Conservation (phyloP, 1,140 invertebrate genomes). For the Cyclina sinensis region DNA sequence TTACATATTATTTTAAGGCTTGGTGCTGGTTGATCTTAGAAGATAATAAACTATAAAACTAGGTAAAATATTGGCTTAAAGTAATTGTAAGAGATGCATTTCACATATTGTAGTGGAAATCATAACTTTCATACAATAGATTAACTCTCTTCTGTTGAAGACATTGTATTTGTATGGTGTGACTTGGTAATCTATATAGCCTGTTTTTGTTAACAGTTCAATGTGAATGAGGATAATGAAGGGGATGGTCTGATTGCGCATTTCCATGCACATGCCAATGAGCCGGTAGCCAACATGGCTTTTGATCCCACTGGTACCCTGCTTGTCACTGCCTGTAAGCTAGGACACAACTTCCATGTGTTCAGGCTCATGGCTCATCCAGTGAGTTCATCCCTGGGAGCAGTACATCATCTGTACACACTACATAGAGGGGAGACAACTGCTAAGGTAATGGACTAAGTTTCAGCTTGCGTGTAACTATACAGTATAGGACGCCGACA, state of each 20-base stretch:
- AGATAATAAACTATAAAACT: too few relatives aligned
- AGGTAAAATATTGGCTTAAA: too few relatives aligned
- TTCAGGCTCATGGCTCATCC: conserved; percentile 98
- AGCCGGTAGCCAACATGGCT: conserved; percentile 95
- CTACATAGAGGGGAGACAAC: conserved; percentile 93
- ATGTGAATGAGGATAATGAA: conserved; percentile 84
- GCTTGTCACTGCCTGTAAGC: conserved; percentile 96
- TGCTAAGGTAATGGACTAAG: conserved; percentile 86
- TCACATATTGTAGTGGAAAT: too few relatives aligned
- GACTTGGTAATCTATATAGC: neutral
- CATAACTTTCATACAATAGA: too few relatives aligned
- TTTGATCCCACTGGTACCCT: conserved; percentile 97
- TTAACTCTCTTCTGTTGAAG: too few relatives aligned
- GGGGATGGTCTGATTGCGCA: conserved; percentile 92
- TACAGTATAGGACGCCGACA: too few relatives aligned
- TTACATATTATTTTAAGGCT: too few relatives aligned
- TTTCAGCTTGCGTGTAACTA: too few relatives aligned
- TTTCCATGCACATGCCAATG: conserved; percentile 95
- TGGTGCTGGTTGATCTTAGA: too few relatives aligned
- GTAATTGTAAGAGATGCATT: too few relatives aligned
- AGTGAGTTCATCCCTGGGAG: conserved; percentile 93
- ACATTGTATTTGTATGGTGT: too few relatives aligned
- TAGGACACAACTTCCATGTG: conserved; percentile 98
- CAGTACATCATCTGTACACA: conserved; percentile 98
- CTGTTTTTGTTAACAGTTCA: conserved; percentile 80